Conservation (phyloP, 2,113 vertebrate species). For the Lontra canadensis region DNA sequence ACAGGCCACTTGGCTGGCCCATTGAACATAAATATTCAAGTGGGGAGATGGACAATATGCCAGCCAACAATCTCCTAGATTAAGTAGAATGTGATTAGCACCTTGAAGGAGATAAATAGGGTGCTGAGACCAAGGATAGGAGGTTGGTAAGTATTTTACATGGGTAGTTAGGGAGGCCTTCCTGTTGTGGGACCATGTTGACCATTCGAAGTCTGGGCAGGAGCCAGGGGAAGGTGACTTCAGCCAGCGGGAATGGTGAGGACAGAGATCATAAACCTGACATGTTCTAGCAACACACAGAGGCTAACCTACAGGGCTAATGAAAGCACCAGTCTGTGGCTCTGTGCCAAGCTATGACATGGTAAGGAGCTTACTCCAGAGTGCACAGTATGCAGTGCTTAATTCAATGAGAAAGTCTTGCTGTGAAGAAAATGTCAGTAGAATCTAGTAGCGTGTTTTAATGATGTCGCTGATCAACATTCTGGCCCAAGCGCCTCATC, state of each 20-base stretch:
- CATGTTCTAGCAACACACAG: neutral
- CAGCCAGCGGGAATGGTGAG: neutral
- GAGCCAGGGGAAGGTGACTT: neutral
- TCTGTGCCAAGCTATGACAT: rapidly evolving
- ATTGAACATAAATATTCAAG: neutral
- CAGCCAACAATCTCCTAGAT: neutral
- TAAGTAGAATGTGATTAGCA: neutral
- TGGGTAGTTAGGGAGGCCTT: neutral
- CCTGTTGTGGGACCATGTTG: neutral
- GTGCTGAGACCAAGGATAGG: neutral
- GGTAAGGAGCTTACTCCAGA: neutral
- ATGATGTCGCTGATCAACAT: neutral
- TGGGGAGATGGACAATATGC: neutral
- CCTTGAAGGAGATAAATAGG: neutral
- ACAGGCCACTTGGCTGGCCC: neutral
- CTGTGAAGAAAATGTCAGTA: neutral
- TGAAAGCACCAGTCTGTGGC: neutral
- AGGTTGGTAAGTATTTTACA: neutral
- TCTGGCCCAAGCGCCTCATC: neutral
- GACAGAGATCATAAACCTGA: too few species aligned
- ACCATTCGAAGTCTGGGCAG: neutral
- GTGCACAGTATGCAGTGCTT: rapidly evolving
- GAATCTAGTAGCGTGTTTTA: neutral
- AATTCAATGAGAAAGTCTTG: neutral
- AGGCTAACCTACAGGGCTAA: neutral